Percentiles rank a stretch among this genome's conserved stretches.
These are phyloP conservation scores for Petaurus breviceps DNA, from an alignment of 2,113 vertebrate genomes.

Conservation along the genomic window DNA sequence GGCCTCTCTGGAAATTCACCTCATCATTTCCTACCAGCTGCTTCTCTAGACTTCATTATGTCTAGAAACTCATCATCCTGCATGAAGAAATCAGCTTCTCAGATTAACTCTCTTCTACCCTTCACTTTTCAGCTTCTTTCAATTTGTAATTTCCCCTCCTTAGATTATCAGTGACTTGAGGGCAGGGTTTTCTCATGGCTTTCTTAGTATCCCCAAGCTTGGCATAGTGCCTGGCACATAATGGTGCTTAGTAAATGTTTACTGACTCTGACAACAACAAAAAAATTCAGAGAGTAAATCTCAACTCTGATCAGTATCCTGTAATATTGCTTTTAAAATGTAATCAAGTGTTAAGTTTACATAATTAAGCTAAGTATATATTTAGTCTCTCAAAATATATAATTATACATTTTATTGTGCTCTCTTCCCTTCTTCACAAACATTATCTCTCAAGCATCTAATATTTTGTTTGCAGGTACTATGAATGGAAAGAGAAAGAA, in stretches of 20 bases:
- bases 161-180: neutral
- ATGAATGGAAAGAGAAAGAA: slow-evolving; percentile 7
- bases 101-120: neutral
- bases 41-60: neutral
- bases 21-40: neutral
- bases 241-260: neutral
- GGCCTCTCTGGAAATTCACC: neutral
- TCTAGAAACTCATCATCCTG: neutral
- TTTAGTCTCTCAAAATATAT: slow-evolving; percentile 38
- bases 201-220: neutral
- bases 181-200: neutral
- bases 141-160: neutral
- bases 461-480: slow-evolving; percentile 17
- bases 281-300: neutral
- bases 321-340: slow-evolving; percentile 38
- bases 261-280: neutral
- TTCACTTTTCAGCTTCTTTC: neutral
- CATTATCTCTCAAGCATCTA: neutral
- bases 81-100: neutral
- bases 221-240: neutral
- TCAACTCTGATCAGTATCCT: slow-evolving; percentile 12
- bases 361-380: neutral
- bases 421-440: slow-evolving; percentile 14
- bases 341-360: neutral
- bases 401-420: slow-evolving; percentile 26